These are phyloP conservation scores for Hippocampus zosterae DNA, from an alignment of 2,113 vertebrate species.

Conservation along the genomic window DNA sequence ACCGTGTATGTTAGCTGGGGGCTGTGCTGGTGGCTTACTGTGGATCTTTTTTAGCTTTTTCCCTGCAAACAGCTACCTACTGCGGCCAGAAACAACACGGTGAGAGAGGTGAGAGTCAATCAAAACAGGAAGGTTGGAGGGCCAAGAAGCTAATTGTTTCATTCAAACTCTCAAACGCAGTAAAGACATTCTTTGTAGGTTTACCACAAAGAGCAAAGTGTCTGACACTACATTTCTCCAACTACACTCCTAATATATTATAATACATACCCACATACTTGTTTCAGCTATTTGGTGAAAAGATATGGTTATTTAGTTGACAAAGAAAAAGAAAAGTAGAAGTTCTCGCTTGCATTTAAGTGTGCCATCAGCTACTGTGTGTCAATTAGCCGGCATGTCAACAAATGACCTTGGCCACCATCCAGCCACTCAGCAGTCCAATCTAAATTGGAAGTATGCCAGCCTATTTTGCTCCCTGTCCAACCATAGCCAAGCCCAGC, in stretches of 20 bases:
- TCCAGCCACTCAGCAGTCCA: conserved; percentile 45
- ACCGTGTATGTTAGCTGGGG: conserved; percentile 4
- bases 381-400: conserved; percentile 49
- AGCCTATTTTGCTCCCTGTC: conserved; percentile 37
- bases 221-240: not conserved
- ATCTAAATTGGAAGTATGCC: conserved; percentile 33
- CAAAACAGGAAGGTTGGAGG: not conserved
- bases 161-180: not conserved
- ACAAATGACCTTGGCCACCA: conserved; percentile 56
- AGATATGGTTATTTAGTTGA: not conserved
- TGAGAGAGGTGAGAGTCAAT: not conserved
- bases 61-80: not conserved
- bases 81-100: not conserved
- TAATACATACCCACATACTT: not conserved
- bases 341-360: conserved; percentile 24
- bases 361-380: conserved; percentile 32
- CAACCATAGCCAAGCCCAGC: conserved; percentile 29
- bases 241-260: not conserved
- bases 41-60: not conserved
- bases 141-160: not conserved
- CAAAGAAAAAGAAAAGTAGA: not conserved
- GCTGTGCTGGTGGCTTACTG: not conserved
- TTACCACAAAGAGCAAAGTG: not conserved
- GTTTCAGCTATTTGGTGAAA: not conserved
- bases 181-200: conserved; percentile 2